Evolutionary conservation across 2,888 invertebrate species (phyloP), one percentile per base, ranked within the genome.

Genomic region (Drosophila yooni): DNA sequence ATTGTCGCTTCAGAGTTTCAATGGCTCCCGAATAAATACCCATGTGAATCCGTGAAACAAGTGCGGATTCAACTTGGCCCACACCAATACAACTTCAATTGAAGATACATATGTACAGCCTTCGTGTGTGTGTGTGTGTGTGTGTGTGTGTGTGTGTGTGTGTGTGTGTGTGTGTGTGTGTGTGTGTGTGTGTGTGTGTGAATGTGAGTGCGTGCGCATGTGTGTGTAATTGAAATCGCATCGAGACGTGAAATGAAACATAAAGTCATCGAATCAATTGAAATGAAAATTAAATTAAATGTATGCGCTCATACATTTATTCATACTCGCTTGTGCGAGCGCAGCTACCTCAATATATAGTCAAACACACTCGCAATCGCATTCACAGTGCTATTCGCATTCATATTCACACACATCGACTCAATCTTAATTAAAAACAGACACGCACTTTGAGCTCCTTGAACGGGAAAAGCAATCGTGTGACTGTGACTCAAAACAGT

Each of bases 201-300:
- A 27, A 58, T 34, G 67, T 21, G 60, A 62, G 73, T 61, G 74
- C 76, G 43, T 43, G 43, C 21, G 11, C 21, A 11, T 43, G 43
- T 46, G 21, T 46, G 25, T 70, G 84, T 89, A 86, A 86, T 86
- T 89, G 89, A 86, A 86, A 84, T 86, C 89, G 89, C 82, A 89
- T 76, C 73, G 87, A 84, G 74, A 87, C 85, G 77, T 88, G 86
- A 88, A 87, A 88, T 89, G 90, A 88, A 88, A 85, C 83, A 88
- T 79, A 85, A 87, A 86, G 86, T 88, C 81, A 85, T 87, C 76
- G 86, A 88, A 88, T 89, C 88, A 88, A 89, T 88, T 82, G 81
- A 88, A 88, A 88, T 88, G 90, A 88, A 87, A 87, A 88, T 88
- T 89, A 88, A 88, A 88, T 88, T 88, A 88, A 89, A 88, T 90